Percentiles rank a stretch among this genome's conserved stretches.
phyloP scores from a whole-genome alignment of 2,888 invertebrate genomes.

The Macrophya annulata region DNA sequence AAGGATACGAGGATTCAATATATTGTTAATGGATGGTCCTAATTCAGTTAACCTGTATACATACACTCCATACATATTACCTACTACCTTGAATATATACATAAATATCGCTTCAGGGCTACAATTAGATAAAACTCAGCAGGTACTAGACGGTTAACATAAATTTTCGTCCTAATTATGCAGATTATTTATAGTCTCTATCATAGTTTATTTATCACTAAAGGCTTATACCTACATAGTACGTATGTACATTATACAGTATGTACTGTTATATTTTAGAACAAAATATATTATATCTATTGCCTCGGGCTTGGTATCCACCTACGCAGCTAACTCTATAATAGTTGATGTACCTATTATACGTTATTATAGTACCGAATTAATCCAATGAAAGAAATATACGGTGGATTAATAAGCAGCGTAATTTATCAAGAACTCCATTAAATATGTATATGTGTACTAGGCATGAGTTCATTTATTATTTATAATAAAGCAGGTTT shows the following conservation, averaged over 20 bases:
- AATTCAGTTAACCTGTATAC: neutral
- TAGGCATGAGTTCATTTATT: neutral
- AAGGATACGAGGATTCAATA: neutral
- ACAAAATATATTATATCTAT: neutral
- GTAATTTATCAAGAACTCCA: neutral
- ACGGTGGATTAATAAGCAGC: neutral
- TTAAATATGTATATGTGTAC: neutral
- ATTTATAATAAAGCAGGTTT: neutral
- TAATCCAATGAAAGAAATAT: neutral
- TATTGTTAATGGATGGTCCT: neutral
- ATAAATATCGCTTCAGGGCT: conserved; percentile 17
- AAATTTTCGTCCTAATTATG: conserved; percentile 26
- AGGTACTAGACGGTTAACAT: conserved; percentile 9
- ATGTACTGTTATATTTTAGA: neutral
- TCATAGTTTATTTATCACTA: neutral
- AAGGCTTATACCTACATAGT: neutral
- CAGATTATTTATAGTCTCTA: conserved; percentile 14
- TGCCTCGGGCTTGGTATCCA: neutral
- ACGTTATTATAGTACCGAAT: neutral
- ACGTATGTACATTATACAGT: neutral
- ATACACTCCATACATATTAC: neutral
- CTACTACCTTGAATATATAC: neutral
- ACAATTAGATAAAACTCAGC: neutral
- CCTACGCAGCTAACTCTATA: neutral
- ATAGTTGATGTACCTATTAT: neutral